Base-by-base conservation (phyloP, 2,797 vertebrate genomes). In the Epinephelus coioides region DNA sequence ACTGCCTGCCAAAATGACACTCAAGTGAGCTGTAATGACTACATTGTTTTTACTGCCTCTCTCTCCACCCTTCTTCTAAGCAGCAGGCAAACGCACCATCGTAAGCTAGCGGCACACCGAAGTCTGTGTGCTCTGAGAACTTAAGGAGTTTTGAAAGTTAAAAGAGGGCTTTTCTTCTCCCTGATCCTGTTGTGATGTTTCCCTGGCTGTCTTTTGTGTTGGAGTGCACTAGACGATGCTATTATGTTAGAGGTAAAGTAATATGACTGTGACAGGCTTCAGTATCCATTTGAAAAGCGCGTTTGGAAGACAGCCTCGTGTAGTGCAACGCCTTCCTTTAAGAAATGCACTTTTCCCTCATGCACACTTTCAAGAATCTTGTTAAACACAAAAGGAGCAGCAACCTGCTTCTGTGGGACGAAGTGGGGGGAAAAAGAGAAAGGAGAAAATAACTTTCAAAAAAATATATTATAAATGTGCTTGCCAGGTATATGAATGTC, bases 131-230 rank as follows among this genome's bases (percentile, higher is more conserved):
- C 94, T 93, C 90, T 91, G 90, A 95, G 94, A 96, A 96, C 94
- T 94, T 95, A 94, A 95, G 92, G 92, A 95, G 94, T 96, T 96
- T 90, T 92, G 91, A 94, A 96, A 95, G 95, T 96, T 96, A 93
- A 96, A 95, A 95, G 95, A 92, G 76, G 85, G 84, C 87, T 90
- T 89, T 92, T 95, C 89, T 88, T 91, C 90, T 92, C 90, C 91
- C 84, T 94, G 92, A 95, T 95, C 90, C 92, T 88, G 92, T 94
- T 94, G 90, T 95, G 95, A 95, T 95, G 94, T 95, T 92, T 93
- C 92, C 86, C 87, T 61, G 89, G 86, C 90, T 94, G 85, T 76
- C 91, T 93, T 94, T 94, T 93, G 94, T 94, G 94, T 88, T 82
- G 85, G 89, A 89, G 92, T 85, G 93, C 93, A 92, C 88, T 78